Evolutionary conservation across 92 coral and sea anemone genomes (phyloP).

Genomic region (Desmophyllum pertusum): DNA sequence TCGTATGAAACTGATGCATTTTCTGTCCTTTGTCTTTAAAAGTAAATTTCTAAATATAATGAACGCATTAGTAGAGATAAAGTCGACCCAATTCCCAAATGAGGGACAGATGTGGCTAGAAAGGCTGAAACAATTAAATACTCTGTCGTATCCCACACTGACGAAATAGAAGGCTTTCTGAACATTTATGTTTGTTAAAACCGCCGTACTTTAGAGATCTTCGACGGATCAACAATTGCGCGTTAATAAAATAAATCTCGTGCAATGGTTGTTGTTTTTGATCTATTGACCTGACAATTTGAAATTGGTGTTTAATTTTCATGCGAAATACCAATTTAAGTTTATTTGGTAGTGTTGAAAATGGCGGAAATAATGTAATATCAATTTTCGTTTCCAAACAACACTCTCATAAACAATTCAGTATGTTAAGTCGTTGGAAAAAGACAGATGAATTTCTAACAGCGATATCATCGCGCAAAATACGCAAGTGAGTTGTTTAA

Average conservation of each 20-base stretch:
- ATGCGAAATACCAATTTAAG: background rate
- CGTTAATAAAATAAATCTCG: background rate
- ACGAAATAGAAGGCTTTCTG: conserved; percentile 27
- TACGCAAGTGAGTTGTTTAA: conserved; percentile 30
- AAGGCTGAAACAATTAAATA: conserved; percentile 4
- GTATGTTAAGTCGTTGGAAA: conserved; percentile 22
- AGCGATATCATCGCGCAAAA: conserved; percentile 31
- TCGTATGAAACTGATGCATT: background rate
- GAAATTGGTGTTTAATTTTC: background rate
- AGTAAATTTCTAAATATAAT: conserved; percentile 37
- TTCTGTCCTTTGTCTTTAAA: conserved; percentile 18
- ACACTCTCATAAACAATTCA: conserved; percentile 42
- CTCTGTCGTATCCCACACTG: conserved; percentile 32
- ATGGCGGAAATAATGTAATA: background rate
- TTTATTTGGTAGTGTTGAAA: background rate
- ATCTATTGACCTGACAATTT: background rate
- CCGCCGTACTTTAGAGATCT: conserved; percentile 43
- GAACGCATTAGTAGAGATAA: conserved; percentile 40
- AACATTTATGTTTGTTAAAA: conserved; percentile 34
- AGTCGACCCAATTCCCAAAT: conserved; percentile 16
- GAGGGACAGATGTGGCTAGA: conserved; percentile 35
- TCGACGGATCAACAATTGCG: conserved; percentile 4
- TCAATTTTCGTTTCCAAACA: conserved; percentile 14
- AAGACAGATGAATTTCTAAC: background rate
- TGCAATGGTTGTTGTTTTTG: background rate